Percentiles rank a stretch among this genome's conserved stretches.
Conservation (phyloP, 2,113 vertebrate genomes). For the Malurus elegans region DNA sequence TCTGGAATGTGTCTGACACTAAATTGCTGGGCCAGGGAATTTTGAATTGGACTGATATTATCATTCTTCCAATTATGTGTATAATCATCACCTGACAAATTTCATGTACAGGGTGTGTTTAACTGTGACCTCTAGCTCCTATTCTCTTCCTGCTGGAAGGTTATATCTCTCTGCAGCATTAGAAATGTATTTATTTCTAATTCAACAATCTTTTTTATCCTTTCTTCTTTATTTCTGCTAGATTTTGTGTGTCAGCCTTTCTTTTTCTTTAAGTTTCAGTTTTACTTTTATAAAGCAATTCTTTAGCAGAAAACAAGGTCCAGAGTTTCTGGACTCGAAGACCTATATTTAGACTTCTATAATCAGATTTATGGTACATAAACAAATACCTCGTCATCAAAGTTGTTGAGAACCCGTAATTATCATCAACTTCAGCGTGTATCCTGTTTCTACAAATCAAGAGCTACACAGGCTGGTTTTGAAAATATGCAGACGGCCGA, state of each 20-base stretch:
- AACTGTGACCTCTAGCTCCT: background rate
- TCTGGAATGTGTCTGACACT: background rate
- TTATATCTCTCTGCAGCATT: background rate
- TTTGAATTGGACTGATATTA: background rate
- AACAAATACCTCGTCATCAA: constrained; percentile 45
- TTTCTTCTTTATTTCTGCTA: background rate
- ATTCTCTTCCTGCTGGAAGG: background rate
- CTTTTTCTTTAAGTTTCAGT: background rate
- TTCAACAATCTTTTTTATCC: background rate
- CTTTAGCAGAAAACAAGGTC: background rate
- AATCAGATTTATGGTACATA: constrained; percentile 26
- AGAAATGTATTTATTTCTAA: background rate
- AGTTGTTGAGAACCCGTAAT: constrained; percentile 14
- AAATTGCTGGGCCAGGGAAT: background rate
- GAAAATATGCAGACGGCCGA: background rate
- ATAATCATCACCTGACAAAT: background rate
- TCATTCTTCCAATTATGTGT: background rate
- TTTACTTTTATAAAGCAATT: background rate
- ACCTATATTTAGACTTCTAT: constrained; percentile 5
- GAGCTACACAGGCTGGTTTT: background rate
- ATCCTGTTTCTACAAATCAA: constrained; percentile 41
- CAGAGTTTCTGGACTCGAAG: background rate
- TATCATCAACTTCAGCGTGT: constrained; percentile 16
- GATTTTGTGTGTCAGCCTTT: accelerated
- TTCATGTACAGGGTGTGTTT: background rate